Base-by-base conservation (phyloP, 2,113 vertebrate genomes). In the Ageneiosus marmoratus region DNA sequence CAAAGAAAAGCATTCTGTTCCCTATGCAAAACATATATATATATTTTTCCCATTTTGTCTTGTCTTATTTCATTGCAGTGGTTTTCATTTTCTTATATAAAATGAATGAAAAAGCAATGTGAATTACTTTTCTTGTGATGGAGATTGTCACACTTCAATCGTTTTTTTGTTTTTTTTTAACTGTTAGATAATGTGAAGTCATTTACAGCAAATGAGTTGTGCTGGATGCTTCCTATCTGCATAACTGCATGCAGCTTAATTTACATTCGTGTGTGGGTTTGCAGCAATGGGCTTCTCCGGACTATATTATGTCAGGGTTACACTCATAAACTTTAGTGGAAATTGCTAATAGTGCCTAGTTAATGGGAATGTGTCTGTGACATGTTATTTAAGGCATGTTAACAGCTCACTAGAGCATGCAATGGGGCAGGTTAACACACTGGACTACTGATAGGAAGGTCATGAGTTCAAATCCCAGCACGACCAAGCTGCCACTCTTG, bases 221-320 rank as follows among this genome's bases (percentile, higher is more conserved):
- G 75, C 20, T 29, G 46, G 56, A 50, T 69, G 50, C 24, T 80
- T 69, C 50, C 75, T 83, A 83, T 75, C 9, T 29, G 44, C 48
- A 37, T 46, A 16, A 77, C 37, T 41, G 55, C 51, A 34, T 78
- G 46, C 48, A 63, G 12, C 2, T 34, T 55, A 13, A 41, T 67
- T 27, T 50, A 15, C 22, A 3, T 81, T 53, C 41, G 27, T 65
- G n/a, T 60, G 56, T 50, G 72, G 24, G 6, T 5, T 29, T 53
- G 58, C 27, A 29, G n/a, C 2, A n/a, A 34, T 55, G n/a, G 0
- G 50, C 60, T 8, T 82, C 74, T 84, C 65, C 73, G 5, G 34
- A 60, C 65, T 77, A 60, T 78, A 82, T 79, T 81, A 79, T 53
- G 56, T 87, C 51, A 63, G 48, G 81, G 69, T 67, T 81, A 34